phyloP scores from a whole-genome alignment of 1,140 invertebrate genomes.

The Apis laboriosa region DNA sequence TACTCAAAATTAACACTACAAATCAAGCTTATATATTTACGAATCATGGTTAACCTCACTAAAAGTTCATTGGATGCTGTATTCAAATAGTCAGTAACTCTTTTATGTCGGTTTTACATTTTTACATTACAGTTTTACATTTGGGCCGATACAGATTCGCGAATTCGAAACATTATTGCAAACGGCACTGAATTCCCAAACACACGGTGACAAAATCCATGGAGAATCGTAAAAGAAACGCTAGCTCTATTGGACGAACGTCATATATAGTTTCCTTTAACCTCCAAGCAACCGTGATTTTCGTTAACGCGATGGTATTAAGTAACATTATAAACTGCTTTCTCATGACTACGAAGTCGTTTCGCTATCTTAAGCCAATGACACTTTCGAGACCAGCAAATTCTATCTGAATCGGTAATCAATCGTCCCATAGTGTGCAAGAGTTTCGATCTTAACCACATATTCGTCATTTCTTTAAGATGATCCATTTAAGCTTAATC shows the following conservation, averaged over 20 bases:
- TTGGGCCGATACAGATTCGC: constrained; percentile 5
- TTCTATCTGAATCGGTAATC: constrained; percentile 18
- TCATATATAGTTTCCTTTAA: constrained; percentile 14
- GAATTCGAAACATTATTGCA: not conserved
- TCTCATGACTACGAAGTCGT: constrained; percentile 15
- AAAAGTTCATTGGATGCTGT: not conserved
- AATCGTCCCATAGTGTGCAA: not conserved
- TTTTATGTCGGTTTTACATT: constrained; percentile 40
- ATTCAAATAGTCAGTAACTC: not conserved
- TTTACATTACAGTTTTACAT: too few species aligned
- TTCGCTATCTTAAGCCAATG: not conserved
- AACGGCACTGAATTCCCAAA: not conserved
- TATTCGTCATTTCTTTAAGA: not conserved
- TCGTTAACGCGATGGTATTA: constrained; percentile 36
- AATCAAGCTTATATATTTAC: constrained; percentile 24
- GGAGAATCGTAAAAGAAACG: constrained; percentile 12
- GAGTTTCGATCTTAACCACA: not conserved
- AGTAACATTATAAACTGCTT: constrained; percentile 57
- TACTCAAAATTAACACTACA: not conserved
- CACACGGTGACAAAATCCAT: constrained; percentile 31
- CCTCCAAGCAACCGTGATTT: constrained; percentile 26
- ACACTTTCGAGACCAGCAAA: not conserved
- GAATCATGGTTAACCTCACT: too few species aligned
- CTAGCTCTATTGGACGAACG: not conserved
- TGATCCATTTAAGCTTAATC: not conserved